A percentile compares a stretch with the other conserved stretches of the same genome.
Conservation (phyloP, 2,113 vertebrate species). For the Lophochroa leadbeateri region DNA sequence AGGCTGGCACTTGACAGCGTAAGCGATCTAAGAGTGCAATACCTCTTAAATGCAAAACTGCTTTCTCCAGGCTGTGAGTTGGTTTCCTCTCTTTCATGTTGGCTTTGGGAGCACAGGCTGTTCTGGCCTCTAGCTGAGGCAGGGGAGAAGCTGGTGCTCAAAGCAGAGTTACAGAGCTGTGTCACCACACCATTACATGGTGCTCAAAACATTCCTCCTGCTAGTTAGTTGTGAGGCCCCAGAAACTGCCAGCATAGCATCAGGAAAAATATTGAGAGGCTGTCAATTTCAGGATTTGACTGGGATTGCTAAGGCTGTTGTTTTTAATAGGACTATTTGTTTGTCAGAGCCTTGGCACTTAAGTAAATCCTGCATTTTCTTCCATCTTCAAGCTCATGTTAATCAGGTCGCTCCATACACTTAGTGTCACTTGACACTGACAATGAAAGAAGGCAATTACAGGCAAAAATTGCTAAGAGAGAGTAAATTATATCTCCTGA, state of each 20-base stretch:
- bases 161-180: neutral
- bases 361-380: neutral
- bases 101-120: neutral
- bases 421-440: neutral
- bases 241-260: neutral
- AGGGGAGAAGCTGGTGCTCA: neutral
- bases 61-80: neutral
- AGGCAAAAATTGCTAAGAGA: neutral
- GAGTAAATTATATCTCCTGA: neutral
- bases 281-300: accelerated
- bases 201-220: neutral
- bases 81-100: neutral
- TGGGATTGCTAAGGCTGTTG: neutral
- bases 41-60: neutral
- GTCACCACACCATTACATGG: neutral
- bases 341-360: neutral
- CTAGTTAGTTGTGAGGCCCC: neutral
- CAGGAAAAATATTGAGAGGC: neutral
- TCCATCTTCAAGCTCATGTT: neutral
- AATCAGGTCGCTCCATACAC: neutral
- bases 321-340: neutral
- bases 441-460: neutral
- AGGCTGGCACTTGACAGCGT: neutral
- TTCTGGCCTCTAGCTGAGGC: neutral
- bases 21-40: neutral